These are phyloP conservation scores for Pseudococcus jackbeardsleyi DNA, from an alignment of 2,888 invertebrate genomes.

Conservation along the genomic window DNA sequence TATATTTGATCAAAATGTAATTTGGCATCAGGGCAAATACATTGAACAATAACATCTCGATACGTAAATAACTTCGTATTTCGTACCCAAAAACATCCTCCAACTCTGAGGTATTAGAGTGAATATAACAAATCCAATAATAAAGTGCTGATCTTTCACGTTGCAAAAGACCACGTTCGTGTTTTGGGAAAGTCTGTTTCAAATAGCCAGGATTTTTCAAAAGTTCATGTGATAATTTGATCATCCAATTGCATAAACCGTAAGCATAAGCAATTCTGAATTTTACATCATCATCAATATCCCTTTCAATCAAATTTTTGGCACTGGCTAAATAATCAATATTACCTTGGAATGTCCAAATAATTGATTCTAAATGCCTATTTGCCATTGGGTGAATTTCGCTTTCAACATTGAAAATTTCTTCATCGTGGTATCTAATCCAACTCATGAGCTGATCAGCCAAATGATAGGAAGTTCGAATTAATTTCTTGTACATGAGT, in stretches of 20 bases:
- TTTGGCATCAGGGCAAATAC: neutral
- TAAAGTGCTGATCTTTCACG: neutral
- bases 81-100: neutral
- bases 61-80: neutral
- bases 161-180: neutral
- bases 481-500: neutral
- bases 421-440: constrained; percentile 19
- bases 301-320: neutral
- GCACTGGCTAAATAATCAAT: constrained; percentile 23
- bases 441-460: neutral
- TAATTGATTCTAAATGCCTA: neutral
- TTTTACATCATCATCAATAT: neutral
- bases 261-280: constrained; percentile 3
- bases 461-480: neutral
- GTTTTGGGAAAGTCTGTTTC: neutral
- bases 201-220: no score
- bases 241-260: no score
- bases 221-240: neutral
- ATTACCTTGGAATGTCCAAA: neutral
- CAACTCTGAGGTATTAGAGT: neutral
- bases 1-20: neutral
- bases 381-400: neutral
- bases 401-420: neutral
- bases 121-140: neutral
- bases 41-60: constrained; percentile 7